Conservation (phyloP, 2,797 vertebrate species). For the Sebastiscus tertius region DNA sequence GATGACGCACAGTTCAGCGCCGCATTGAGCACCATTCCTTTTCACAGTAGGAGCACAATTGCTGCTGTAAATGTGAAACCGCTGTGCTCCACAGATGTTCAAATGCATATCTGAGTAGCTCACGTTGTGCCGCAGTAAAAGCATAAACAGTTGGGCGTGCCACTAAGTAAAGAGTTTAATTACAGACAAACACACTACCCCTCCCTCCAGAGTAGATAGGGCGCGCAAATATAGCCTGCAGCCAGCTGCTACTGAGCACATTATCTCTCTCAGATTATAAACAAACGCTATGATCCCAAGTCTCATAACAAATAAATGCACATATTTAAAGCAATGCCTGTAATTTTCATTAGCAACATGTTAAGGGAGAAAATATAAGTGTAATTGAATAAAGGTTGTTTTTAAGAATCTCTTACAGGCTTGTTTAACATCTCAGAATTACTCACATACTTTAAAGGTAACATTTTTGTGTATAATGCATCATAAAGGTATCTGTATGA, state of each 20-base stretch:
- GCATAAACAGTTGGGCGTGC: constrained; percentile 62
- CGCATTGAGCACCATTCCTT: neutral
- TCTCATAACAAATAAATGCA: neutral
- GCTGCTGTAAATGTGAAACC: neutral
- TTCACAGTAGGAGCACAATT: neutral
- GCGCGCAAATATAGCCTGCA: constrained; percentile 64
- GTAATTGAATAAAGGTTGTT: neutral
- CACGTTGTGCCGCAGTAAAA: constrained; percentile 12
- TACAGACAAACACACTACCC: constrained; percentile 65
- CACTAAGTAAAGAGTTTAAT: constrained; percentile 63
- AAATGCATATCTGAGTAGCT: constrained; percentile 16
- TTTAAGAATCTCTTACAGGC: no score
- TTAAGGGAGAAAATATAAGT: neutral
- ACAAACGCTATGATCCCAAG: constrained; percentile 19
- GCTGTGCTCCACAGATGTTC: constrained; percentile 5
- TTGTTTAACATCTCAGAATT: neutral
- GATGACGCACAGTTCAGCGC: neutral
- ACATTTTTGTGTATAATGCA: neutral
- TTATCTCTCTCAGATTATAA: constrained; percentile 33
- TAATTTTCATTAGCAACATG: neutral
- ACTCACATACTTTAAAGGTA: neutral
- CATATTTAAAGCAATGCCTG: neutral
- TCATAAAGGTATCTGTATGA: neutral
- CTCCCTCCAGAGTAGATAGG: constrained; percentile 57
- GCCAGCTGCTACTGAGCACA: constrained; percentile 60